These are phyloP conservation scores for Amiota mariae DNA, from an alignment of 2,888 invertebrate genomes.

Conservation along the genomic window DNA sequence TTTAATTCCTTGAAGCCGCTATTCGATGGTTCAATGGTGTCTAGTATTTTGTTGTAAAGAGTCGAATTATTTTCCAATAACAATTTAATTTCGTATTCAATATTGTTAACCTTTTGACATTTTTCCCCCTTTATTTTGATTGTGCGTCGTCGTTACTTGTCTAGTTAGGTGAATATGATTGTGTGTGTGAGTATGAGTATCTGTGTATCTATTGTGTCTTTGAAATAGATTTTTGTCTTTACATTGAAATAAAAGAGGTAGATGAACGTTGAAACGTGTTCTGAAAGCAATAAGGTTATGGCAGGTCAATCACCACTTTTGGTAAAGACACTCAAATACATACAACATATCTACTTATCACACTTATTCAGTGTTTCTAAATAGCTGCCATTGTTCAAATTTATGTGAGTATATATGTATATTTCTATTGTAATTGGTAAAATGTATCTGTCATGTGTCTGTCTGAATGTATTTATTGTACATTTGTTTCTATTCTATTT, in stretches of 20 bases:
- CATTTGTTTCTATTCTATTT: too few relatives aligned
- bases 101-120: slow-evolving; percentile 26
- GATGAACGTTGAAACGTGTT: slow-evolving; percentile 13
- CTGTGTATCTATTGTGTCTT: background rate
- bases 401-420: slow-evolving; percentile 7
- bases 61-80: slow-evolving; percentile 28
- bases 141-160: background rate
- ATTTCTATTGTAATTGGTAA: background rate
- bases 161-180: background rate
- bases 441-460: background rate
- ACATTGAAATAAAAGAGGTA: background rate
- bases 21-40: background rate
- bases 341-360: background rate
- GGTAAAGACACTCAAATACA: background rate
- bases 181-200: background rate
- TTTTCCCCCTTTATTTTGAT: background rate
- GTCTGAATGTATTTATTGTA: background rate
- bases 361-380: background rate
- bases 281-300: slow-evolving; percentile 8
- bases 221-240: slow-evolving; percentile 6
- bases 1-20: too few relatives aligned
- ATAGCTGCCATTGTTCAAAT: slow-evolving; percentile 25
- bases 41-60: background rate
- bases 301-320: slow-evolving; percentile 26
- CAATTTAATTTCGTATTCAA: slow-evolving; percentile 28